These are phyloP conservation scores for Gymnoscopelus microlampas DNA, from an alignment of 2,797 vertebrate genomes.

Conservation along the genomic window DNA sequence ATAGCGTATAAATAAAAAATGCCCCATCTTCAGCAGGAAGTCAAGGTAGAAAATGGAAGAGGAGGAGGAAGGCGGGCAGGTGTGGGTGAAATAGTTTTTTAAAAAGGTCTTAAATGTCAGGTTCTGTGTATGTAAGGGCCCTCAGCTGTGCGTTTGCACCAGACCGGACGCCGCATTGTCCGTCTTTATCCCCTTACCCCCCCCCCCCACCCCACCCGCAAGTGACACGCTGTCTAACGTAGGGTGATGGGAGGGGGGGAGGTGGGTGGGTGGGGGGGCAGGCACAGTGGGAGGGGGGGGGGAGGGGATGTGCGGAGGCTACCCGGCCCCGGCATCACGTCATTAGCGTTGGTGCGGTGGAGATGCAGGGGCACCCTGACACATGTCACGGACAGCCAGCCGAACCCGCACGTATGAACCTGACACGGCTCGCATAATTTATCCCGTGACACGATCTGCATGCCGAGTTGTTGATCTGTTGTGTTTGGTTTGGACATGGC, in stretches of 20 bases:
- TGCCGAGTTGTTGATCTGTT: slow-evolving; percentile 85
- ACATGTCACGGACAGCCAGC: slow-evolving; percentile 84
- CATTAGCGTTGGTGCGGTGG: slow-evolving; percentile 75
- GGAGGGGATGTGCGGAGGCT: slow-evolving; percentile 59
- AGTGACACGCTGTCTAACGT: slow-evolving; percentile 75
- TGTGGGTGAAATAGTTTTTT: slow-evolving; percentile 64
- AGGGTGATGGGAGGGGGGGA: slow-evolving; percentile 49
- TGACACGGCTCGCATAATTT: slow-evolving; percentile 86
- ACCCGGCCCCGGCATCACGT: slow-evolving; percentile 72
- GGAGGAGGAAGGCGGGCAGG: slow-evolving; percentile 16
- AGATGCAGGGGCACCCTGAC: slow-evolving; percentile 81
- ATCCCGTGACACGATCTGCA: slow-evolving; percentile 85
- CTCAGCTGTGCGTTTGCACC: slow-evolving; percentile 20
- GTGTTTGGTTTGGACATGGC: slow-evolving; percentile 81
- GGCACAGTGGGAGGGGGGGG: slow-evolving; percentile 26
- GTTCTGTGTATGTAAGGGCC: slow-evolving; percentile 36
- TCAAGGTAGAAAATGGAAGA: slow-evolving; percentile 47
- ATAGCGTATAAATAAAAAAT: slow-evolving; percentile 75
- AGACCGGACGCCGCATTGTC: slow-evolving; percentile 62
- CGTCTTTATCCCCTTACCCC: slow-evolving; percentile 63
- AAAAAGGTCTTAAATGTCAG: slow-evolving; percentile 70
- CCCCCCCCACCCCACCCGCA: slow-evolving; percentile 57
- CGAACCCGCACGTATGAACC: slow-evolving; percentile 76
- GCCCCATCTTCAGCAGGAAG: slow-evolving; percentile 57
- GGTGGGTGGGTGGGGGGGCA: slow-evolving; percentile 62